A percentile compares a stretch with the other conserved stretches of the same genome.
Conservation (phyloP, 2,797 vertebrate species). For the Catamblyrhynchus diadema region DNA sequence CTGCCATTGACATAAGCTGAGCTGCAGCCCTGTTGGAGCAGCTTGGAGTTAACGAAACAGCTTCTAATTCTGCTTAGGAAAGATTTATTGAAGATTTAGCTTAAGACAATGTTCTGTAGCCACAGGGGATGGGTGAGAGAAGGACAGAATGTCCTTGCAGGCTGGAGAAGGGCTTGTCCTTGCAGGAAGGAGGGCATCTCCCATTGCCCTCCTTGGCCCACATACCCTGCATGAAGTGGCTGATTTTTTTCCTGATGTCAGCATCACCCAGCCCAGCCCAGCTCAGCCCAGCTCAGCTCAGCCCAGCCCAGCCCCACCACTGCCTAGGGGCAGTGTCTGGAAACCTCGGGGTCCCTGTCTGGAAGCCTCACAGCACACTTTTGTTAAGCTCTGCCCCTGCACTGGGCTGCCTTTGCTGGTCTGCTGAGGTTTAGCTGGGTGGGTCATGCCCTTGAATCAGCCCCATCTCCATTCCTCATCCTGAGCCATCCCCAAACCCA, state of each 20-base stretch:
- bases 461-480: neutral
- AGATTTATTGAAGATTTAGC: conserved; percentile 30
- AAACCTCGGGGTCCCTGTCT: neutral
- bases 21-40: neutral
- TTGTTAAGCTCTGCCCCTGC: neutral
- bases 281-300: no score
- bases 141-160: conserved; percentile 25
- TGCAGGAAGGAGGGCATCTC: neutral
- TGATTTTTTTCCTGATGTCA: neutral
- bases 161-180: neutral
- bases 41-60: conserved; percentile 1
- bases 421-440: neutral
- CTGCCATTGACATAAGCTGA: neutral
- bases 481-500: neutral
- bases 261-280: no score
- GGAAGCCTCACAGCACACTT: neutral
- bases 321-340: neutral
- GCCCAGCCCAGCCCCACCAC: neutral
- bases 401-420: neutral
- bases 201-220: neutral
- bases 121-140: neutral
- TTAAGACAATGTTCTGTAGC: conserved; percentile 4
- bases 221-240: neutral
- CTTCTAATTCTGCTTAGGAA: conserved; percentile 19
- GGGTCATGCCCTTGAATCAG: neutral